Evolutionary conservation across 2,888 invertebrate genomes (phyloP).

Genomic region (Napeogenes inachia): DNA sequence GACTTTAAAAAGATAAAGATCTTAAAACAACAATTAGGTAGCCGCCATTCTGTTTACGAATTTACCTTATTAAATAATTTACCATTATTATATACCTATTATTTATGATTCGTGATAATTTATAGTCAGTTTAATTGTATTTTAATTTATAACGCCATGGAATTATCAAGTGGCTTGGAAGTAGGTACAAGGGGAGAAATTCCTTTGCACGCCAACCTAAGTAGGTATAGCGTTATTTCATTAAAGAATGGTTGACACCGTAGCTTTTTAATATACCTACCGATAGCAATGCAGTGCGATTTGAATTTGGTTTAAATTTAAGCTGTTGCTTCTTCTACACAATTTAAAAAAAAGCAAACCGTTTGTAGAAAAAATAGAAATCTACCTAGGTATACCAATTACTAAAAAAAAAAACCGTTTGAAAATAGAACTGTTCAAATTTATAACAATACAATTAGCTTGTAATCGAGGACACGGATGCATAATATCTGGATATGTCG

Average conservation of each 20-base stretch:
- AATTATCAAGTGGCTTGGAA: constrained; percentile 1
- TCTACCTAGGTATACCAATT: too few relatives aligned
- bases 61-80: not conserved
- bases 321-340: too few relatives aligned
- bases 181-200: not conserved
- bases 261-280: not conserved
- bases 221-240: not conserved
- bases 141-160: not conserved
- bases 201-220: not conserved
- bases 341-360: too few relatives aligned
- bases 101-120: constrained; percentile 1
- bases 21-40: constrained; percentile 2
- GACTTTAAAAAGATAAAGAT: not conserved
- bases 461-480: too few relatives aligned
- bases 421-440: too few relatives aligned
- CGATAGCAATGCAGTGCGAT: too few relatives aligned
- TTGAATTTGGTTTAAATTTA: too few relatives aligned
- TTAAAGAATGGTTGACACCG: not conserved
- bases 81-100: not conserved
- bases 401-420: too few relatives aligned
- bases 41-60: not conserved
- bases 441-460: too few relatives aligned
- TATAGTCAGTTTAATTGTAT: constrained; percentile 6
- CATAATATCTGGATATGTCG: too few relatives aligned
- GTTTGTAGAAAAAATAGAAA: too few relatives aligned